Base-by-base conservation (phyloP, 2,113 vertebrate species). In the Microcebus murinus region DNA sequence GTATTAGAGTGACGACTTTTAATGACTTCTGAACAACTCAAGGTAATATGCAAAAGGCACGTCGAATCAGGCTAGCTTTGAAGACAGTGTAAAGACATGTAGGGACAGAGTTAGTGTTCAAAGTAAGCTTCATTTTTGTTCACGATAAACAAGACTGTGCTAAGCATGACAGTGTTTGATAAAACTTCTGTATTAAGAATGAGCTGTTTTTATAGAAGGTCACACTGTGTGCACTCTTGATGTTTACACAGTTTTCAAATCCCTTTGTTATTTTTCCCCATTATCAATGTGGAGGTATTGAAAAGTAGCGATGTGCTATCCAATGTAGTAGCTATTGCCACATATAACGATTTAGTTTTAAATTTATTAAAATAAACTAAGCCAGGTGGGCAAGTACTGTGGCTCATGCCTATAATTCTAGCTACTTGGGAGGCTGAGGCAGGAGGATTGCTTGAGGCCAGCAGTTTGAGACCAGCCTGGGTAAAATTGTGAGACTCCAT, bases 331-430 rank as follows among this genome's bases (percentile, higher is more conserved):
- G 59, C 23, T 15, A 48, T 36, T 65, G 29, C 7, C n/a, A 68
- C 8, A 63, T 31, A 61, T 74, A 14, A 11, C 20, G 29, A 29
- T 27, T 74, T 79, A 65, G 67, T 82, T 97, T 67, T 74, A 91
- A 61, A 91, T 59, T 67, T 55, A 84, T 87, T 84, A 84, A 96
- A 92, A 50, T 73, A n/a, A 90, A 86, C 17, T 21, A 48, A 61
- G 25, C 25, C 59, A 27, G 59, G 25, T 45, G 45, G 45, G 8
- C 45, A 45, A 45, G 8, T 61, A 61, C 11, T 4, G 59, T 61
- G 59, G 25, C 59, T 61, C 59, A 61, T 61, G 59, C 25, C 25
- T 61, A 11, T 61, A 61, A 29, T 63, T 27, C 10, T 63, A 63
- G 61, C 61, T 63, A 63, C 61, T 63, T 63, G 27, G 25, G 61